Percentiles rank a stretch among this genome's conserved stretches.
phyloP scores from a whole-genome alignment of 2,113 vertebrate genomes.

The Actenoides lindsayi region DNA sequence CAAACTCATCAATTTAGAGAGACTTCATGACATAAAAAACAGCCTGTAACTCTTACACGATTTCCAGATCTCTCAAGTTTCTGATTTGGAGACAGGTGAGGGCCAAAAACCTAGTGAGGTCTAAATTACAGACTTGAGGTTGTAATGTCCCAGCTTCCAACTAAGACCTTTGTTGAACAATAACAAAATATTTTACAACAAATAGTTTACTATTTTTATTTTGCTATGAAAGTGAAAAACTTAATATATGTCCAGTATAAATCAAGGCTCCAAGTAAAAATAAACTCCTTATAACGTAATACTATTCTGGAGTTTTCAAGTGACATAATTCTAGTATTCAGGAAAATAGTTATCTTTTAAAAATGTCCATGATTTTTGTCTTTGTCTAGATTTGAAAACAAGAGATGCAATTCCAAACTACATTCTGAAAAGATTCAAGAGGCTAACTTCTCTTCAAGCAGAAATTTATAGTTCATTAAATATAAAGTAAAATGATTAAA shows the following conservation, averaged over 20 bases:
- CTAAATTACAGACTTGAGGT: neutral
- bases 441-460: neutral
- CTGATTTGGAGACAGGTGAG: neutral
- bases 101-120: neutral
- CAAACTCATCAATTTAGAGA: neutral
- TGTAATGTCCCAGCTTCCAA: neutral
- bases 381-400: neutral
- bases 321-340: neutral
- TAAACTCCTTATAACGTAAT: neutral
- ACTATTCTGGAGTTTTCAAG: neutral
- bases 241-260: neutral
- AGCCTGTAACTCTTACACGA: neutral
- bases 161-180: neutral
- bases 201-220: neutral
- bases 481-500: neutral
- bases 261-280: neutral
- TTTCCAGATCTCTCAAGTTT: neutral
- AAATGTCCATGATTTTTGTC: neutral
- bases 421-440: neutral
- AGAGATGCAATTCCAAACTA: neutral
- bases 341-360: neutral
- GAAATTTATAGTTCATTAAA: neutral
- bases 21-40: neutral
- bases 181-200: neutral
- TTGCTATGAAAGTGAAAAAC: neutral